Evolutionary conservation across 1,140 invertebrate species (phyloP).

Genomic region (Dinoponera quadriceps): DNA sequence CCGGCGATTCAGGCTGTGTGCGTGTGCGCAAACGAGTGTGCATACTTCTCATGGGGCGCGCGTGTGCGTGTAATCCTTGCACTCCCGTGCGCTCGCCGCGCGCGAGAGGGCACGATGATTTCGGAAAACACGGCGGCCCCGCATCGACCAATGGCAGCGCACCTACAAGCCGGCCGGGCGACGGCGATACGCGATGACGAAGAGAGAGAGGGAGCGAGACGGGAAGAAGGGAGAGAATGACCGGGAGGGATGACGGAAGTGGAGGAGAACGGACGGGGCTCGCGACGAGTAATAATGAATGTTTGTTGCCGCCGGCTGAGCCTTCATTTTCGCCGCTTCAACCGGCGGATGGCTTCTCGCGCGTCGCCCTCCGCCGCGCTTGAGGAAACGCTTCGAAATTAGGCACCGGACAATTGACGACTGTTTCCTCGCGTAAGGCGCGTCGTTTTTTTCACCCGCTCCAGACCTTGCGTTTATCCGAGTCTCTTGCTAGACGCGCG

Average conservation of each 20-base stretch:
- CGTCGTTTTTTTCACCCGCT: too few species aligned
- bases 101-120: slow-evolving; percentile 78
- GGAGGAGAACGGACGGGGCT: slow-evolving; percentile 69
- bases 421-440: background rate
- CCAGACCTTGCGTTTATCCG: background rate
- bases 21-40: slow-evolving; percentile 67
- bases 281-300: slow-evolving; percentile 80
- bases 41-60: slow-evolving; percentile 70
- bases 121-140: slow-evolving; percentile 74
- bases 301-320: slow-evolving; percentile 76
- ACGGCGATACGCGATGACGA: slow-evolving; percentile 77
- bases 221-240: slow-evolving; percentile 67
- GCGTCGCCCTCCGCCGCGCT: slow-evolving; percentile 38
- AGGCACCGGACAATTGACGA: too few species aligned
- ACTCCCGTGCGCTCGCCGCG: slow-evolving; percentile 37
- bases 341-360: slow-evolving; percentile 64
- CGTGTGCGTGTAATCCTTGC: slow-evolving; percentile 30
- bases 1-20: slow-evolving; percentile 34
- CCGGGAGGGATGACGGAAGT: slow-evolving; percentile 67
- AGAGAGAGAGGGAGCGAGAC: slow-evolving; percentile 73
- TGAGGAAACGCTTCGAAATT: too few species aligned
- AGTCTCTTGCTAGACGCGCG: background rate
- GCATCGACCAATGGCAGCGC: slow-evolving; percentile 75
- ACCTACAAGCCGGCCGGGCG: slow-evolving; percentile 63
- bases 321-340: slow-evolving; percentile 77